These are phyloP conservation scores for Neomonachus schauinslandi DNA, from an alignment of 2,113 vertebrate species.

Conservation along the genomic window DNA sequence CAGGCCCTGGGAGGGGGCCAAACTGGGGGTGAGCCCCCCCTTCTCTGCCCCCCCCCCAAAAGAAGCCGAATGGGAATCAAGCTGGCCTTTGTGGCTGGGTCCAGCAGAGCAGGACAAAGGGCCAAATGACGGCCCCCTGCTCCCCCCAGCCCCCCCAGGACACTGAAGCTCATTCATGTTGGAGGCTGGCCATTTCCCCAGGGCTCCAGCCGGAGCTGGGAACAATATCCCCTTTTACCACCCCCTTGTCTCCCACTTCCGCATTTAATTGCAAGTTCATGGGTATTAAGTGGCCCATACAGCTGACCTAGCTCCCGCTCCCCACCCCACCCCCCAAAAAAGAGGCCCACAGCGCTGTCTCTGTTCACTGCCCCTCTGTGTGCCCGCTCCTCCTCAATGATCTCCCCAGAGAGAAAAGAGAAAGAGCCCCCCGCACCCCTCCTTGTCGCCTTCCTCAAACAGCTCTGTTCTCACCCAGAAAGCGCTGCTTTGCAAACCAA, in stretches of 20 bases:
- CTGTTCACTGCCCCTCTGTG: conserved; percentile 77
- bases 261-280: conserved; percentile 92
- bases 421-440: not conserved
- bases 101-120: conserved; percentile 91
- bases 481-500: not conserved
- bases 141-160: conserved; percentile 82
- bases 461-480: conserved; percentile 70
- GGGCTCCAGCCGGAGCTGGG: conserved; percentile 73
- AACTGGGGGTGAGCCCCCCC: conserved; percentile 30
- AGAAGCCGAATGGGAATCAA: conserved; percentile 91
- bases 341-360: conserved; percentile 82
- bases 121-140: conserved; percentile 86
- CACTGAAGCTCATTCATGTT: conserved; percentile 88
- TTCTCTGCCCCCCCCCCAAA: conserved; percentile 45
- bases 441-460: conserved; percentile 16
- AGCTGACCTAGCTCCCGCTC: conserved; percentile 86
- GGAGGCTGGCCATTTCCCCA: conserved; percentile 85
- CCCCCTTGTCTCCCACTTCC: conserved; percentile 91
- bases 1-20: conserved; percentile 81
- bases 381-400: conserved; percentile 49
- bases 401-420: conserved; percentile 49
- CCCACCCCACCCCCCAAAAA: conserved; percentile 75
- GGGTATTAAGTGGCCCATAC: conserved; percentile 90
- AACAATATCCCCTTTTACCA: conserved; percentile 93
- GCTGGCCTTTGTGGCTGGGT: conserved; percentile 90